Percentiles rank a stretch among this genome's conserved stretches.
phyloP scores from a whole-genome alignment of 2,113 vertebrate species.

The Anas platyrhynchos region DNA sequence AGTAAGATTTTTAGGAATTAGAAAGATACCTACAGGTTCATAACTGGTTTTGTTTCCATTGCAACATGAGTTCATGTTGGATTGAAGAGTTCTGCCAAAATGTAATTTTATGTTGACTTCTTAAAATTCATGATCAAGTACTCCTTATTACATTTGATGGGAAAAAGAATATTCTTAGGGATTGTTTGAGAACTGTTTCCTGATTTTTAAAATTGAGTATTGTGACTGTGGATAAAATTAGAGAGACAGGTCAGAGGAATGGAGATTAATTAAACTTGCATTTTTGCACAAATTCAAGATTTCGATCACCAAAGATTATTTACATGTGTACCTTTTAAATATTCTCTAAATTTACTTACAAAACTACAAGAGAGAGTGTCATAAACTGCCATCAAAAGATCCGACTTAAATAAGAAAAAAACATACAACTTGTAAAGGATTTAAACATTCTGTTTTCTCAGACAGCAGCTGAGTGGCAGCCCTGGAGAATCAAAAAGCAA shows the following conservation, averaged over 20 bases:
- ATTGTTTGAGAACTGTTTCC: background rate
- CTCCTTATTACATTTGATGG: conserved; percentile 60
- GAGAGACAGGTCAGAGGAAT: conserved; percentile 19
- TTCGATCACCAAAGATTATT: background rate
- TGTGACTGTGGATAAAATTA: conserved; percentile 22
- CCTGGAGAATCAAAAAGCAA: background rate
- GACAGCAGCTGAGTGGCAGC: background rate
- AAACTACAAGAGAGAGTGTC: background rate
- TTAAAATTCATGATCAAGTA: conserved; percentile 67
- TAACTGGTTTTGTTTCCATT: conserved; percentile 33
- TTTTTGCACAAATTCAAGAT: background rate
- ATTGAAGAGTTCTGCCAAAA: conserved; percentile 46
- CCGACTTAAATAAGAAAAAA: background rate
- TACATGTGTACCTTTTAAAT: background rate
- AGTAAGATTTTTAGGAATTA: conserved; percentile 34
- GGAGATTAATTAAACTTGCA: background rate
- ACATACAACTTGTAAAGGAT: background rate
- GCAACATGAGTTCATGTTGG: conserved; percentile 23
- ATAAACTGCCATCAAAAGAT: background rate
- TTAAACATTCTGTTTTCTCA: background rate
- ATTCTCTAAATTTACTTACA: background rate
- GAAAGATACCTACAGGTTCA: background rate
- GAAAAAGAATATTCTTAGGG: conserved; percentile 39
- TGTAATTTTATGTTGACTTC: conserved; percentile 50
- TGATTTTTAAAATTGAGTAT: background rate